A percentile compares a stretch with the other conserved stretches of the same genome.
Conservation (phyloP, 2,113 vertebrate genomes). For the Numenius arquata region DNA sequence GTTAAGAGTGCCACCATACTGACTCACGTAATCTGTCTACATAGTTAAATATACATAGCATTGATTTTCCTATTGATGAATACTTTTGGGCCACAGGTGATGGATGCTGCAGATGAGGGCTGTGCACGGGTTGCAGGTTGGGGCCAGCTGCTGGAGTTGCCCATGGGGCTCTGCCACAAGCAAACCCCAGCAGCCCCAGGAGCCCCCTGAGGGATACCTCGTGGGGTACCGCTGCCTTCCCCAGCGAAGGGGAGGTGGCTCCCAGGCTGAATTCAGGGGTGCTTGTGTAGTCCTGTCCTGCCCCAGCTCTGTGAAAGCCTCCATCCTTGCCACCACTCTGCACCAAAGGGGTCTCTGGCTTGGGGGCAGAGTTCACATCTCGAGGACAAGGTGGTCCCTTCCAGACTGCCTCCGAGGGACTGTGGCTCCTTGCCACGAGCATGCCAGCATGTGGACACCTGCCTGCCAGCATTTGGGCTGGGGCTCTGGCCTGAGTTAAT, state of each 20-base stretch:
- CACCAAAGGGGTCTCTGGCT: background rate
- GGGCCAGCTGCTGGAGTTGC: background rate
- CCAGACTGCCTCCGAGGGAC: background rate
- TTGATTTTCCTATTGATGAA: background rate
- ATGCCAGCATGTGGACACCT: background rate
- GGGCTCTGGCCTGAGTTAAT: fast-evolving
- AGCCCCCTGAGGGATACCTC: fast-evolving
- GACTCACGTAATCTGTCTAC: background rate
- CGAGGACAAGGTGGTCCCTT: background rate
- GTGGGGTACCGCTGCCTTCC: background rate
- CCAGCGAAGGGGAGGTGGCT: fast-evolving
- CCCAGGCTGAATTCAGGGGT: background rate
- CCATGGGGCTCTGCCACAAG: background rate
- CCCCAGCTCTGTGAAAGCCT: background rate
- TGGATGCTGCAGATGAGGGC: background rate
- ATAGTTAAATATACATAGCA: background rate
- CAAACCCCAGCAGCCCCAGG: fast-evolving
- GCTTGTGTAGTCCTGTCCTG: fast-evolving
- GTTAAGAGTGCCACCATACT: background rate
- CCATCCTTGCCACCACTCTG: background rate
- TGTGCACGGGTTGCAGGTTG: background rate
- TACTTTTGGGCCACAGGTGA: fast-evolving
- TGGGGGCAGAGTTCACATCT: background rate
- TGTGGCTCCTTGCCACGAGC: background rate
- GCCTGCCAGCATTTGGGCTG: background rate